These are phyloP conservation scores for Biston stratarius DNA, from an alignment of 2,888 invertebrate genomes.

Conservation along the genomic window DNA sequence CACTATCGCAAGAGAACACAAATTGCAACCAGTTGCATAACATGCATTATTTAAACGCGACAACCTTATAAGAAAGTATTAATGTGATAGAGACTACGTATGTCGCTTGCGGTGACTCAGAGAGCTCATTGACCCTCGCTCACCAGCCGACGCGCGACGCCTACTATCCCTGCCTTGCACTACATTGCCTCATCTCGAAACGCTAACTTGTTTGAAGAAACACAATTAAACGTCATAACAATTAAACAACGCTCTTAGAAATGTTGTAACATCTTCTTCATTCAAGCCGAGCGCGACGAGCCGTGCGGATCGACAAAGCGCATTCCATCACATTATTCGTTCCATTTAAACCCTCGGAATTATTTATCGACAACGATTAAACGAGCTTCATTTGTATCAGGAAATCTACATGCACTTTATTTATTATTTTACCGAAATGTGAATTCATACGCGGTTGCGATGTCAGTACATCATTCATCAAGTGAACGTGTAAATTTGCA, in stretches of 20 bases:
- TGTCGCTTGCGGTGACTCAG: conserved; percentile 79
- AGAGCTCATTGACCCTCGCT: conserved; percentile 77
- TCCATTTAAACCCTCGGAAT: conserved; percentile 43
- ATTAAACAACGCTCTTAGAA: conserved; percentile 45
- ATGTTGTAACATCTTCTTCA: conserved; percentile 46
- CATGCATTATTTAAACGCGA: conserved; percentile 83
- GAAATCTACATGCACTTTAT: conserved; percentile 50
- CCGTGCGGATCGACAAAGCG: conserved; percentile 37
- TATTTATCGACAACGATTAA: conserved; percentile 47
- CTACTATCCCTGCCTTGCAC: conserved; percentile 74
- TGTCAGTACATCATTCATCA: conserved; percentile 80
- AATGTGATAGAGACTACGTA: conserved; percentile 80
- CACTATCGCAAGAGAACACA: conserved; percentile 67
- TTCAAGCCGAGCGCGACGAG: conserved; percentile 46
- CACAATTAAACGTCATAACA: conserved; percentile 51
- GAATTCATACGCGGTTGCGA: conserved; percentile 51
- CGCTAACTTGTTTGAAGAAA: conserved; percentile 55
- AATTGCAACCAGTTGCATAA: conserved; percentile 83
- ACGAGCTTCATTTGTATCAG: conserved; percentile 48
- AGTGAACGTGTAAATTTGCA: conserved; percentile 76
- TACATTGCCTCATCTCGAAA: conserved; percentile 68
- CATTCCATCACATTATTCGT: conserved; percentile 40
- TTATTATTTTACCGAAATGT: conserved; percentile 41
- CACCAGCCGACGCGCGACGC: conserved; percentile 74
- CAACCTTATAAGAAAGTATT: conserved; percentile 84